Conservation (phyloP, 37 sponge, comb jelly and placozoan species). For the Geodia barretti region DNA sequence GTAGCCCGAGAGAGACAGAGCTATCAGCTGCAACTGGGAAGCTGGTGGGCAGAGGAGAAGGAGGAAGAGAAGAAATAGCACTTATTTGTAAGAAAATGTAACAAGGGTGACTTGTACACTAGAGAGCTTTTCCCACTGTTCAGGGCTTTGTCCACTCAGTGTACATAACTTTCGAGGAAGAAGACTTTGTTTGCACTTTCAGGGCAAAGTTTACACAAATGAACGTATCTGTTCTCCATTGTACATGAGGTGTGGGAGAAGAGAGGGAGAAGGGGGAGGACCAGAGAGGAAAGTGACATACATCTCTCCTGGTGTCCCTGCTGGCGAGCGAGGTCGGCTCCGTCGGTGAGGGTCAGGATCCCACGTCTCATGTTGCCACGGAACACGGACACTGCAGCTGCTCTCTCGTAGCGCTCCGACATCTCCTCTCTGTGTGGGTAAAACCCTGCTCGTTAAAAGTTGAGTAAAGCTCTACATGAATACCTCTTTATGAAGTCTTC, state of each 20-base stretch:
- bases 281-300: conserved; percentile 7
- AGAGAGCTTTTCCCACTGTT: too few relatives aligned
- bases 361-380: conserved; percentile 55
- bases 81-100: too few relatives aligned
- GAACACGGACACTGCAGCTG: conserved; percentile 87
- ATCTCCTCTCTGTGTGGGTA: conserved; percentile 78
- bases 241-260: not conserved
- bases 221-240: not conserved
- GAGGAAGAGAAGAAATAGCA: not conserved
- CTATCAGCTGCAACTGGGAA: conserved; percentile 54
- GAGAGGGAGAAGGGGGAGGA: not conserved
- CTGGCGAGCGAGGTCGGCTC: conserved; percentile 45
- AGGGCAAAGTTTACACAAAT: not conserved
- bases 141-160: too few relatives aligned
- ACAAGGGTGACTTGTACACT: too few relatives aligned
- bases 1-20: conserved; percentile 80
- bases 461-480: too few relatives aligned
- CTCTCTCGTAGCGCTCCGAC: conserved; percentile 62
- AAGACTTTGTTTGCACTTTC: not conserved
- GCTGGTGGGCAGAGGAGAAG: conserved; percentile 9
- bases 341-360: conserved; percentile 54
- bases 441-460: too few relatives aligned
- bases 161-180: too few relatives aligned
- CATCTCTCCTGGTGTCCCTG: conserved; percentile 20
- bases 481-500: conserved; percentile 75